These are phyloP conservation scores for rat (Rattus norvegicus) DNA, from an alignment of 2,113 vertebrate genomes.

Conservation along the genomic window GRCr8 NC_086021.1:73568001-73568500, in stretches of 20 bases:
- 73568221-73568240: conserved; percentile 1
- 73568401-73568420: neutral
- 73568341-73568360: neutral
- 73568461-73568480: neutral
- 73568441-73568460: neutral
- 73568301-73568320: conserved; percentile 36
- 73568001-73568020: no score
- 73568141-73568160: conserved; percentile 18
- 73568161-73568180: neutral
- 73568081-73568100: neutral
- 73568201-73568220: neutral
- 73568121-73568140: conserved; percentile 44
- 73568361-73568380: conserved; percentile 35
- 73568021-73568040: neutral
- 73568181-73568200: conserved; percentile 31
- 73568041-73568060: neutral
- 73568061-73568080: no score
- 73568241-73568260: conserved; percentile 2
- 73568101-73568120: neutral
- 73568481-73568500: neutral
- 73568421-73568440: neutral
- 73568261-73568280: neutral
- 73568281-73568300: neutral
- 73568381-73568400: neutral
- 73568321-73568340: conserved; percentile 3